Percentiles rank a stretch among this genome's conserved stretches.
phyloP scores from a whole-genome alignment of 2,113 vertebrate genomes.

The Catharus minimus region DNA sequence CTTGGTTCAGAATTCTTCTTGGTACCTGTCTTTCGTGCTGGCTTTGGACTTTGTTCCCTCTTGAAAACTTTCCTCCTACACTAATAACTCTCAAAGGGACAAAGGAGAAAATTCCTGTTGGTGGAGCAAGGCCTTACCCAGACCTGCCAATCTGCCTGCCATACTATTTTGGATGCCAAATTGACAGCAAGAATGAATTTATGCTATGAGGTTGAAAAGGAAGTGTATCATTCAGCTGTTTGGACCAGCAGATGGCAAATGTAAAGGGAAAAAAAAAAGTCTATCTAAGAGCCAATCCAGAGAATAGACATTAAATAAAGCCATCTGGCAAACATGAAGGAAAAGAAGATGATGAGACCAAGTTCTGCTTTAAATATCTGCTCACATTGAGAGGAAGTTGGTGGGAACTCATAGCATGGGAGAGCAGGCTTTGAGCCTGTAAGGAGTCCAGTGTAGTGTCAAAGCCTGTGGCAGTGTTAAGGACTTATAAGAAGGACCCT shows the following conservation, averaged over 20 bases:
- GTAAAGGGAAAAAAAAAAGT: conserved; percentile 9
- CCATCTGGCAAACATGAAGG: conserved; percentile 26
- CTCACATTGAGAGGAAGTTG: not conserved
- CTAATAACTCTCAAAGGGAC: not conserved
- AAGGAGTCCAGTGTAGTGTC: not conserved
- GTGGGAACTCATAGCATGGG: not conserved
- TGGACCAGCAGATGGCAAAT: conserved; percentile 57
- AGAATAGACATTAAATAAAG: conserved; percentile 34
- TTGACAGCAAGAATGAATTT: conserved; percentile 22
- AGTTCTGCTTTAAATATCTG: conserved; percentile 14
- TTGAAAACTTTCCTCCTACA: not conserved
- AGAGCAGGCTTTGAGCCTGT: not conserved
- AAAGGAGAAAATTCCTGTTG: not conserved
- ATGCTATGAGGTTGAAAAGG: conserved; percentile 1
- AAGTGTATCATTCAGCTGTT: conserved; percentile 26
- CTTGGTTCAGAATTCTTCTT: not conserved
- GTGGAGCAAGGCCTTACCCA: not conserved
- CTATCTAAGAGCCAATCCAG: conserved; percentile 4
- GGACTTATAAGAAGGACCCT: not conserved
- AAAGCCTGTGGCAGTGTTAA: not conserved
- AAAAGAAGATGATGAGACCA: not conserved
- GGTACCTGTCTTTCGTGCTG: not conserved
- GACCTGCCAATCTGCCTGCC: not conserved
- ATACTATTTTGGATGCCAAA: not conserved
- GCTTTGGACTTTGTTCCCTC: not conserved